phyloP scores from a whole-genome alignment of 2,888 invertebrate genomes.

The Drosophila leonis region DNA sequence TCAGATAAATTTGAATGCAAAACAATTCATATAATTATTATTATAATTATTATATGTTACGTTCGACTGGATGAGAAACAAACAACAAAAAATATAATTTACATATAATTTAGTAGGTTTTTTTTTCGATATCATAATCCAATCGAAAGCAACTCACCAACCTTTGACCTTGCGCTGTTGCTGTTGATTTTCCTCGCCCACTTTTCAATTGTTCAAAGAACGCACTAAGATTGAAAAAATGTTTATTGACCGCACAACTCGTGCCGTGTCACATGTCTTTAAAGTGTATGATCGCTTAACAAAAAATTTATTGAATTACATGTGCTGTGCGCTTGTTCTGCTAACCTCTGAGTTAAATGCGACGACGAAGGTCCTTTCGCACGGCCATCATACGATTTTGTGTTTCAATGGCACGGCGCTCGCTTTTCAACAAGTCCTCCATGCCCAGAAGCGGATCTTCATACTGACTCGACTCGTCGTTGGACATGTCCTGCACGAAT shows the following conservation, averaged over 20 bases:
- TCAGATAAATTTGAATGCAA: background rate
- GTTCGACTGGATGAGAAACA: background rate
- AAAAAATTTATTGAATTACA: slow-evolving; percentile 25
- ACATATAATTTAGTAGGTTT: too few relatives aligned
- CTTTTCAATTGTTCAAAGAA: background rate
- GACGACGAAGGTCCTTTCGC: slow-evolving; percentile 14
- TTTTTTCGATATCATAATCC: too few relatives aligned
- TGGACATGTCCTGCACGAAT: slow-evolving; percentile 1
- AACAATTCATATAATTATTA: background rate
- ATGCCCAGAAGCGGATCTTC: background rate
- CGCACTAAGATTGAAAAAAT: background rate
- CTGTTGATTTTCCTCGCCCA: background rate
- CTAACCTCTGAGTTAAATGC: background rate
- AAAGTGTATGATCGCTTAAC: slow-evolving; percentile 6
- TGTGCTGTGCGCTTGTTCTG: background rate
- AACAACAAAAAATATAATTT: background rate
- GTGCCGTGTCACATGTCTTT: background rate
- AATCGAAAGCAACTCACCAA: too few relatives aligned
- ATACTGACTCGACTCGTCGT: background rate
- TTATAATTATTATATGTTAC: background rate
- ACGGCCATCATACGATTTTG: background rate
- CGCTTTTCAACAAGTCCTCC: slow-evolving; percentile 16
- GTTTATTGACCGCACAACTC: slow-evolving; percentile 1
- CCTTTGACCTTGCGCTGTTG: too few relatives aligned
- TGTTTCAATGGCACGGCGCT: slow-evolving; percentile 8